Conservation (phyloP, 2,888 invertebrate genomes). For the Entomobrya proxima region DNA sequence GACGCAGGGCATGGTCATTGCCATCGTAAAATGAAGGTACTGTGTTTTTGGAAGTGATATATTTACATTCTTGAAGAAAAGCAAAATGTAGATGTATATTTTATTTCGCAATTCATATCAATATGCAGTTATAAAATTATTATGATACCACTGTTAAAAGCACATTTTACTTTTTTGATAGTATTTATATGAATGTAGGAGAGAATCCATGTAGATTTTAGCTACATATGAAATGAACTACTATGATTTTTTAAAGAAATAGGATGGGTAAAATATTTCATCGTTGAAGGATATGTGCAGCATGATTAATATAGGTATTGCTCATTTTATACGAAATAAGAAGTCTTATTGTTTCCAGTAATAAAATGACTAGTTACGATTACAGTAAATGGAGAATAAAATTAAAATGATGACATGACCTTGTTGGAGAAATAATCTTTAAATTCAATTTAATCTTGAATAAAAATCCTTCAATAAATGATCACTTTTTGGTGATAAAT, state of each 20-base stretch:
- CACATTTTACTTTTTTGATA: no score
- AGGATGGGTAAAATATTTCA: not conserved
- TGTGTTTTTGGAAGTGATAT: constrained; percentile 6
- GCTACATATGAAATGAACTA: no score
- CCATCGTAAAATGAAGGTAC: constrained; percentile 22
- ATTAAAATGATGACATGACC: not conserved
- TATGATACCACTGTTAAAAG: no score
- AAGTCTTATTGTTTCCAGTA: no score
- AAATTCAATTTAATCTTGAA: not conserved
- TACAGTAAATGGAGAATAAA: not conserved
- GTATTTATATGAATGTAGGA: no score
- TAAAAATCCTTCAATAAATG: no score
- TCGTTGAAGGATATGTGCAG: not conserved
- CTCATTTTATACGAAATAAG: not conserved
- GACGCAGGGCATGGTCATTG: constrained; percentile 17
- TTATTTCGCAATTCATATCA: no score
- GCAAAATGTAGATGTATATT: no score
- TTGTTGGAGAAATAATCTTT: not conserved
- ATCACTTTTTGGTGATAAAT: not conserved
- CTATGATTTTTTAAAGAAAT: not conserved
- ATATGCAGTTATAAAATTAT: no score
- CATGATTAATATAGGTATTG: not conserved
- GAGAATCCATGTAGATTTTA: no score
- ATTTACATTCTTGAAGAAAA: not conserved
- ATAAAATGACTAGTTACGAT: not conserved